phyloP scores from a whole-genome alignment of 1,140 invertebrate genomes.

The Temnothorax nylanderi region DNA sequence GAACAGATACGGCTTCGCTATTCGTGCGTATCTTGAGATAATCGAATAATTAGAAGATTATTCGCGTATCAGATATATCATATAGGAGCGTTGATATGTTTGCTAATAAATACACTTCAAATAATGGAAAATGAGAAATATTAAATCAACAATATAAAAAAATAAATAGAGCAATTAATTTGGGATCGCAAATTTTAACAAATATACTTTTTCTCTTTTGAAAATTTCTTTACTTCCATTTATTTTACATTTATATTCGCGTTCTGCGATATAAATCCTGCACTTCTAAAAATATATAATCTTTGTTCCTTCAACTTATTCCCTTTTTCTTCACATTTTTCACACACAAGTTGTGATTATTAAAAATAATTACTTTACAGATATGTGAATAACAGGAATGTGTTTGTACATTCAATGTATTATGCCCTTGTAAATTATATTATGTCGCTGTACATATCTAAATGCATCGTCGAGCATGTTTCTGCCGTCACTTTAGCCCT shows the following conservation, averaged over 20 bases:
- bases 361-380: constrained; percentile 39
- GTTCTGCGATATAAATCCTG: not conserved
- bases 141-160: not conserved
- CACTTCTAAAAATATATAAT: constrained; percentile 31
- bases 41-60: not conserved
- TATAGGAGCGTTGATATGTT: not conserved
- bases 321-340: not conserved
- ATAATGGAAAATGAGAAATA: not conserved
- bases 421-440: constrained; percentile 34
- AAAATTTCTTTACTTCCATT: not conserved
- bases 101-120: not conserved
- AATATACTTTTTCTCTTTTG: not conserved
- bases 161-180: not conserved
- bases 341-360: not conserved
- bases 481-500: not conserved
- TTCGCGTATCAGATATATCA: too few relatives aligned
- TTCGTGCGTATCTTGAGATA: not conserved
- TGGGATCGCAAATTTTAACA: not conserved
- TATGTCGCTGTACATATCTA: not conserved
- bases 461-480: not conserved
- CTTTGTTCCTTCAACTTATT: not conserved
- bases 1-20: not conserved
- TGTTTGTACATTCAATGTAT: constrained; percentile 38
- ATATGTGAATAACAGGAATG: constrained; percentile 38
- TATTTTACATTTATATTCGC: constrained; percentile 1